Evolutionary conservation across 2,888 invertebrate genomes (phyloP).

Genomic region (Tachina fera): DNA sequence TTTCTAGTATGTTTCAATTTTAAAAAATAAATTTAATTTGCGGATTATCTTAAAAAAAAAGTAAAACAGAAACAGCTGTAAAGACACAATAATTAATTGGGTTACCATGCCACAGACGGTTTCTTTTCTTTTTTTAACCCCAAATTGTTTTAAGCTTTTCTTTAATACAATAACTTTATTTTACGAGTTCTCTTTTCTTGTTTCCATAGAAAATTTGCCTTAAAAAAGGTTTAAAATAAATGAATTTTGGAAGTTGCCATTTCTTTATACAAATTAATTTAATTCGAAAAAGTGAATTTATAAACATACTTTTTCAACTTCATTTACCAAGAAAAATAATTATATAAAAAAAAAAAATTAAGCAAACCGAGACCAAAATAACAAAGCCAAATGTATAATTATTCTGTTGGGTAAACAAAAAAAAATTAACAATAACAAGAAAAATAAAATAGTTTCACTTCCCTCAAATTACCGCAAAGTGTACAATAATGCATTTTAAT

Average conservation of each 20-base stretch:
- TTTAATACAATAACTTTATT: constrained; percentile 5
- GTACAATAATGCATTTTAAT: constrained; percentile 42
- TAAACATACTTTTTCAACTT: constrained; percentile 23
- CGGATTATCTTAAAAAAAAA: neutral
- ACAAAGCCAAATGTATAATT: constrained; percentile 54
- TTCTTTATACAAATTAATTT: constrained; percentile 53
- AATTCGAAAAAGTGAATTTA: constrained; percentile 53
- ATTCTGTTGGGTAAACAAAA: neutral
- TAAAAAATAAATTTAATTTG: no score
- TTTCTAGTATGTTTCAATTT: no score
- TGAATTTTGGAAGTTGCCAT: constrained; percentile 26
- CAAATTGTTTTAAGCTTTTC: neutral
- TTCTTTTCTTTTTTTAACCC: neutral
- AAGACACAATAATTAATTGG: constrained; percentile 48
- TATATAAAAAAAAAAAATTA: constrained; percentile 41
- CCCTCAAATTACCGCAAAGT: constrained; percentile 31
- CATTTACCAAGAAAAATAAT: constrained; percentile 47
- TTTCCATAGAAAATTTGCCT: constrained; percentile 12
- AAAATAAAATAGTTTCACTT: constrained; percentile 17
- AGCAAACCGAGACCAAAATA: constrained; percentile 20
- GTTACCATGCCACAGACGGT: constrained; percentile 14
- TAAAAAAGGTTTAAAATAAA: constrained; percentile 13
- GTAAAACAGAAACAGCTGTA: constrained; percentile 13
- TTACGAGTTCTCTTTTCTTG: neutral
- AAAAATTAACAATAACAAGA: neutral